A percentile compares a stretch with the other conserved stretches of the same genome.
Conservation (phyloP, 1,140 invertebrate species). For the Panagrolaimus sp. region DNA sequence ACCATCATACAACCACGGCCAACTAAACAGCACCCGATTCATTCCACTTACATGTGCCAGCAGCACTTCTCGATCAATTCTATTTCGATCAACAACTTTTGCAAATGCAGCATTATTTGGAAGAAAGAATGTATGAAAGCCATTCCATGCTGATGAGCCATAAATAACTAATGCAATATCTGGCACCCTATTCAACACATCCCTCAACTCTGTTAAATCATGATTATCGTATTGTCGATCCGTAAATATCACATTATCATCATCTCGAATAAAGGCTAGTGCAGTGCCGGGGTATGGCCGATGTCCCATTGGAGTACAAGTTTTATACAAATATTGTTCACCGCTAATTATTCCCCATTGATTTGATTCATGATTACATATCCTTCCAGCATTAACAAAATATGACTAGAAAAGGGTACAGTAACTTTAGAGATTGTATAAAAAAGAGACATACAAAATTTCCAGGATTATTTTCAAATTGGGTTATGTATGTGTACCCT, state of each 20-base stretch:
- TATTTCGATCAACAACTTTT: conserved; percentile 54
- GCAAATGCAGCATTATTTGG: conserved; percentile 55
- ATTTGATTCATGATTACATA: conserved; percentile 56
- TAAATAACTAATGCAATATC: conserved; percentile 57
- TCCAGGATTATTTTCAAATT: conserved; percentile 58
- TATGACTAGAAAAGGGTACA: conserved; percentile 45
- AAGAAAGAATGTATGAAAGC: conserved; percentile 57
- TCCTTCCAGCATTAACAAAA: conserved; percentile 51
- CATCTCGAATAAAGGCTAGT: conserved; percentile 51
- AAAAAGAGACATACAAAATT: conserved; percentile 50
- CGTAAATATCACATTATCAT: conserved; percentile 48
- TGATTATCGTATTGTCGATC: conserved; percentile 56
- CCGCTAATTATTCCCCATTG: conserved; percentile 58
- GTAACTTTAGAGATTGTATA: too few relatives aligned
- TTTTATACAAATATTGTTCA: conserved; percentile 54
- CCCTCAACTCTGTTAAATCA: conserved; percentile 54
- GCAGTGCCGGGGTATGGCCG: conserved; percentile 57
- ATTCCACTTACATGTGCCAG: conserved; percentile 56
- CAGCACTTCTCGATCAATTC: conserved; percentile 56
- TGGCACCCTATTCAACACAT: conserved; percentile 54
- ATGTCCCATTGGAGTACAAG: conserved; percentile 57
- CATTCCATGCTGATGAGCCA: conserved; percentile 58
- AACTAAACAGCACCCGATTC: conserved; percentile 55
- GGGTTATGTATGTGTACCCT: conserved; percentile 57
- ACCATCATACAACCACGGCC: conserved; percentile 56